Conservation (phyloP, 2,888 invertebrate species). For the Heliconius sara region DNA sequence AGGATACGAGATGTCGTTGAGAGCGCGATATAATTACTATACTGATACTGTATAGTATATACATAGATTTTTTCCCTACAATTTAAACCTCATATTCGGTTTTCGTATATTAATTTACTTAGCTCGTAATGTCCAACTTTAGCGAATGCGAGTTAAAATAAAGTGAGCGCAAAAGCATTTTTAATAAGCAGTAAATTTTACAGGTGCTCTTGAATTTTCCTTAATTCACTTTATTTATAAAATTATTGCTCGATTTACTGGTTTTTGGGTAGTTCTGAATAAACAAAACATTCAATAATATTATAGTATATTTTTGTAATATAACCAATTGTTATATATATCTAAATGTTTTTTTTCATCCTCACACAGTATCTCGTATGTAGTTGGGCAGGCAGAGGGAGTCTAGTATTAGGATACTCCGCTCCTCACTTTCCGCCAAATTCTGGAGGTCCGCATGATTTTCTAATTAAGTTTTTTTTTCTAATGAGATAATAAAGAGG, state of each 20-base stretch:
- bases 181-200: slow-evolving; percentile 44
- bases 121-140: neutral
- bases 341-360: too few species aligned
- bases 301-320: neutral
- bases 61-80: neutral
- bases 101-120: neutral
- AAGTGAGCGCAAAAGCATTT: slow-evolving; percentile 37
- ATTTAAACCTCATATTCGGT: neutral
- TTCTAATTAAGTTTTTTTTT: too few species aligned
- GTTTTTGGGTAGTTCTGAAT: slow-evolving; percentile 19
- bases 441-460: too few species aligned
- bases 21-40: neutral
- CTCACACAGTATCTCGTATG: too few species aligned
- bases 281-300: slow-evolving; percentile 21
- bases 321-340: neutral
- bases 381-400: too few species aligned
- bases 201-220: slow-evolving; percentile 28
- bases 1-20: neutral
- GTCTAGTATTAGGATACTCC: too few species aligned
- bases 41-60: too few species aligned
- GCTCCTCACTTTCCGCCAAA: too few species aligned
- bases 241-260: slow-evolving; percentile 34
- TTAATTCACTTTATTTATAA: slow-evolving; percentile 34
- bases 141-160: slow-evolving; percentile 33
- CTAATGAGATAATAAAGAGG: too few species aligned